Conservation (phyloP, 2,888 invertebrate species). For the Papilio gigon region DNA sequence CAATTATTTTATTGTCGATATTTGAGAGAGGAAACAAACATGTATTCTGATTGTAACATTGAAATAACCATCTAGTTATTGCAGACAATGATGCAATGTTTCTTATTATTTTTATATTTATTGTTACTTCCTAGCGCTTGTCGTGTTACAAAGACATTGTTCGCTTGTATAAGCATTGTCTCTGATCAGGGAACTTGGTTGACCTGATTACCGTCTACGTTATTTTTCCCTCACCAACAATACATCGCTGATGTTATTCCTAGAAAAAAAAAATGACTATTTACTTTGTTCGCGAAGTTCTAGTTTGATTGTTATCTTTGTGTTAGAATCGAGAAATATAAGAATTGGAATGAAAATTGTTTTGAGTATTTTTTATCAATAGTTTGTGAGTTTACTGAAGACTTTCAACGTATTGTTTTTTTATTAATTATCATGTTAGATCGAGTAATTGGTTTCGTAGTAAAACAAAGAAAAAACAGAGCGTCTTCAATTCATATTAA, state of each 20-base stretch:
- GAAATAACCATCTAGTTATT: slow-evolving; percentile 15
- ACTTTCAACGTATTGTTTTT: background rate
- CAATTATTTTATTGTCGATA: background rate
- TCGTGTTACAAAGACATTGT: slow-evolving; percentile 28
- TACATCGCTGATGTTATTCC: slow-evolving; percentile 17
- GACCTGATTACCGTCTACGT: slow-evolving; percentile 31
- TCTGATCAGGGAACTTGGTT: slow-evolving; percentile 30
- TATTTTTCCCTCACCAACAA: slow-evolving; percentile 17
- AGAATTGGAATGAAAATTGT: slow-evolving; percentile 6
- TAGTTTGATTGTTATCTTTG: slow-evolving; percentile 12
- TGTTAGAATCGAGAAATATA: background rate
- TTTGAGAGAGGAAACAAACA: background rate
- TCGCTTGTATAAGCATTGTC: slow-evolving; percentile 38
- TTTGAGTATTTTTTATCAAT: background rate
- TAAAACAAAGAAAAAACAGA: background rate
- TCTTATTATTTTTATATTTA: slow-evolving; percentile 23
- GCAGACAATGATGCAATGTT: slow-evolving; percentile 13
- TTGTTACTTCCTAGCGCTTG: slow-evolving; percentile 34
- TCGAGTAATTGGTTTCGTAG: background rate
- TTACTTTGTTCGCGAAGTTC: slow-evolving; percentile 20
- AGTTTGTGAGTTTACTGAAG: background rate
- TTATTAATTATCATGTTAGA: background rate
- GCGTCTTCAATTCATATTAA: too few species aligned
- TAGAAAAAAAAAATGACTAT: slow-evolving; percentile 22
- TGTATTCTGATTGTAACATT: background rate